Percentiles rank a stretch among this genome's conserved stretches.
Evolutionary conservation across 2,113 vertebrate species (phyloP).

Genomic region (Elephas maximus): DNA sequence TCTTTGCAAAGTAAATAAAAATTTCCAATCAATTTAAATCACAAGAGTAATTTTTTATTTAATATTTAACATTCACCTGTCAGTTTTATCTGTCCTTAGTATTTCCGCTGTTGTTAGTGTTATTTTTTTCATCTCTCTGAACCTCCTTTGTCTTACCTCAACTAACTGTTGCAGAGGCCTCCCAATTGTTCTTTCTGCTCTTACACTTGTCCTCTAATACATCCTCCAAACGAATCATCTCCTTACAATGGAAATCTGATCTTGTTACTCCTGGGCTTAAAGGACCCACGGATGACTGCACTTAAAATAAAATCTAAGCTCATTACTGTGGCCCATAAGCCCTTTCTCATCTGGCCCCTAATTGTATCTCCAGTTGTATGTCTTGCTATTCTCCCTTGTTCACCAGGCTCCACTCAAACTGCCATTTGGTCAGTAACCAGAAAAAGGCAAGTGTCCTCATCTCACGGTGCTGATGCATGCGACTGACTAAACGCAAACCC

Average conservation of each 20-base stretch:
- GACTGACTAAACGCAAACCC: background rate
- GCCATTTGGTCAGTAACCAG: background rate
- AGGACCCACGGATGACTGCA: background rate
- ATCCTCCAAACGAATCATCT: background rate
- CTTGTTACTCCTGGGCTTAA: background rate
- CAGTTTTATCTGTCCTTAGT: background rate
- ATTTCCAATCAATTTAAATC: background rate
- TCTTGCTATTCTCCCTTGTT: background rate
- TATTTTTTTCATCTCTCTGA: background rate
- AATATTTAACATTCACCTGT: background rate
- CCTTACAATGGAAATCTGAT: conserved; percentile 18
- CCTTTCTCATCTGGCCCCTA: background rate
- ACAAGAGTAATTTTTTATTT: background rate
- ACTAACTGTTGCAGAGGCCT: background rate
- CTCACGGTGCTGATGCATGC: background rate
- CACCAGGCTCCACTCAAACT: background rate
- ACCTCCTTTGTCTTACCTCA: background rate
- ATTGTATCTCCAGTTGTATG: background rate
- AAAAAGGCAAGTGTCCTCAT: background rate
- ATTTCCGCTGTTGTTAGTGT: background rate
- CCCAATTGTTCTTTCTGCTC: background rate
- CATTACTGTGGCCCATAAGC: background rate
- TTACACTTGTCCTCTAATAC: background rate
- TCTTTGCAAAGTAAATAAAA: conserved; percentile 29
- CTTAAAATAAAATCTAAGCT: background rate